Percentiles rank a stretch among this genome's conserved stretches.
Conservation (phyloP, 2,888 invertebrate genomes). For the Listrodromus nycthemerus region DNA sequence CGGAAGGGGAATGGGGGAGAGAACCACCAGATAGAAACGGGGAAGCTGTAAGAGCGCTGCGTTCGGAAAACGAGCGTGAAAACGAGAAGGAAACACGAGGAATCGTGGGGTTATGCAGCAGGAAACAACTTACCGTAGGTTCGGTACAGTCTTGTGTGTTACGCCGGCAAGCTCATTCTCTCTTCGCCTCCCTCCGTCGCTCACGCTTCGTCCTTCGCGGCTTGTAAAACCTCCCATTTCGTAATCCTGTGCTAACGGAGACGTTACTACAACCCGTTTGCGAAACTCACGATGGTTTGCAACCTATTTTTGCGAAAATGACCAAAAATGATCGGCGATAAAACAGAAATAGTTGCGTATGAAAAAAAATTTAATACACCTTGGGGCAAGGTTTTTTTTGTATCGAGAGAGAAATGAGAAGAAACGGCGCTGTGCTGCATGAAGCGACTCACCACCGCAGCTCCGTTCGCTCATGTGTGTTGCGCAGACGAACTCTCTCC, state of each 20-base stretch:
- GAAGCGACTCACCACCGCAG: not conserved
- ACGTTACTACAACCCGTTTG: constrained; percentile 35
- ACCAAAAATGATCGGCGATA: not conserved
- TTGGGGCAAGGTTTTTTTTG: too few relatives aligned
- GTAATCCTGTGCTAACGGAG: constrained; percentile 74
- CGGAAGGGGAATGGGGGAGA: not conserved
- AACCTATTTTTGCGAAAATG: not conserved
- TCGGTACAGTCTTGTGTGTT: constrained; percentile 39
- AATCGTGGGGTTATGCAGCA: constrained; percentile 35
- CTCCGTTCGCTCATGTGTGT: too few relatives aligned
- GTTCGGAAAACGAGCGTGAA: constrained; percentile 64
- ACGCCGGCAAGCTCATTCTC: constrained; percentile 54
- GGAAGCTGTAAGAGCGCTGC: constrained; percentile 38
- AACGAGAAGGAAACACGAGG: constrained; percentile 62
- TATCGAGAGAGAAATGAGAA: constrained; percentile 40
- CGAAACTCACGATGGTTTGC: too few relatives aligned
- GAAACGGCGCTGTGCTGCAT: constrained; percentile 45
- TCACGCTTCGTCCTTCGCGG: constrained; percentile 69
- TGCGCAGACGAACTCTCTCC: too few relatives aligned
- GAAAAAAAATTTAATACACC: too few relatives aligned
- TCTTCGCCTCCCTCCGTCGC: too few relatives aligned
- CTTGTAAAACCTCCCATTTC: constrained; percentile 79
- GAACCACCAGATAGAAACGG: constrained; percentile 63
- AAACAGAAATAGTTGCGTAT: too few relatives aligned
- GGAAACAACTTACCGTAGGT: constrained; percentile 24